Conservation (phyloP, 1,140 invertebrate species). For the Pseudomyrmex concolor region DNA sequence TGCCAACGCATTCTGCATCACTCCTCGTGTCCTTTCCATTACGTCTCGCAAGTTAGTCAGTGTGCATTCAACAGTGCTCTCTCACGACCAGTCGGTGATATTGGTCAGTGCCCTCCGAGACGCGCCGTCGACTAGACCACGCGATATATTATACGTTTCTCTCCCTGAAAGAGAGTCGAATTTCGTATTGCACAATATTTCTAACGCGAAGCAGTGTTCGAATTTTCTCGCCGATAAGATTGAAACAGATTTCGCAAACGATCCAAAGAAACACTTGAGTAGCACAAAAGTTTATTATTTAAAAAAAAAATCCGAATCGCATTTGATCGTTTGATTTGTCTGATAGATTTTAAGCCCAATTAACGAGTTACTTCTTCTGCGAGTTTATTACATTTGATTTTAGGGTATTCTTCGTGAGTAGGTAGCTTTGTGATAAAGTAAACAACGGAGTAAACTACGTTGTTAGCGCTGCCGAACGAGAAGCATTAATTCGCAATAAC, state of each 20-base stretch:
- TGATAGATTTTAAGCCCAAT: background rate
- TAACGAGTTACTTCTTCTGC: too few relatives aligned
- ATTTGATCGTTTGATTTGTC: conserved; percentile 31
- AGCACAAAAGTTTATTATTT: background rate
- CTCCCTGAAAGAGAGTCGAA: background rate
- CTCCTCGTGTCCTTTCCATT: conserved; percentile 25
- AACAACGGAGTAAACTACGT: background rate
- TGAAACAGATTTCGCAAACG: too few relatives aligned
- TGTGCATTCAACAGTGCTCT: conserved; percentile 62
- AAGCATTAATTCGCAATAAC: conserved; percentile 18
- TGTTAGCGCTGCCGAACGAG: background rate
- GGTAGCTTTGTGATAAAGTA: background rate
- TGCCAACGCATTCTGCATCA: background rate
- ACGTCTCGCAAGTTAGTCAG: conserved; percentile 23
- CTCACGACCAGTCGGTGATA: conserved; percentile 60
- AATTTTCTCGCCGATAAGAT: background rate
- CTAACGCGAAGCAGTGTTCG: background rate
- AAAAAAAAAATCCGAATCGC: background rate
- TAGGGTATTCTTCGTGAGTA: background rate
- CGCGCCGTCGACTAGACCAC: conserved; percentile 50
- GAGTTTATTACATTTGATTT: background rate
- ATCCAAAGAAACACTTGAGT: background rate
- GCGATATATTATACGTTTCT: background rate
- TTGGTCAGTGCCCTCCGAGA: conserved; percentile 70
- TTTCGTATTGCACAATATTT: background rate